Percentiles rank a stretch among this genome's conserved stretches.
Conservation (phyloP, 2,113 vertebrate genomes). For the Albula glossodonta region DNA sequence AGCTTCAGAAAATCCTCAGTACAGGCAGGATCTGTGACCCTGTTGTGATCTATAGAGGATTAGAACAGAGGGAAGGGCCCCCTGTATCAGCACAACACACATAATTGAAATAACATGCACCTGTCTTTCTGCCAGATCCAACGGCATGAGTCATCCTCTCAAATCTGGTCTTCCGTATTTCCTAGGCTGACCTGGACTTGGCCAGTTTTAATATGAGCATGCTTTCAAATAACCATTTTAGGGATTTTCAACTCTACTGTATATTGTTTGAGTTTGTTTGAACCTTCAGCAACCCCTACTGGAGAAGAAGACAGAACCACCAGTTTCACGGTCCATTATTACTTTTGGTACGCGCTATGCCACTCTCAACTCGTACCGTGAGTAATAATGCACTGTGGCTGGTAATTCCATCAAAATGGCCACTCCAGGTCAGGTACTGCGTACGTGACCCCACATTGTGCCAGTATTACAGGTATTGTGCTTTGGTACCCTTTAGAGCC, state of each 20-base stretch:
- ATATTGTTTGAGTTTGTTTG: slow-evolving; percentile 18
- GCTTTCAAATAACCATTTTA: background rate
- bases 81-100: background rate
- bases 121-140: background rate
- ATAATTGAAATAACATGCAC: slow-evolving; percentile 1
- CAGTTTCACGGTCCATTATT: slow-evolving; percentile 91
- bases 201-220: background rate
- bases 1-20: background rate
- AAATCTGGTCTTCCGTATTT: background rate
- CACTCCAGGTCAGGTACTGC: background rate
- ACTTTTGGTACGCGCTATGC: slow-evolving; percentile 99
- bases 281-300: slow-evolving; percentile 31
- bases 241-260: background rate
- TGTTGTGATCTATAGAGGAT: background rate
- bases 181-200: background rate
- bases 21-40: background rate
- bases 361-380: slow-evolving; percentile 99
- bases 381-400: slow-evolving; percentile 99
- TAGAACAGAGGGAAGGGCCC: background rate
- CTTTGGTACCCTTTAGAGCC: background rate
- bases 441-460: background rate
- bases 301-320: slow-evolving; percentile 55
- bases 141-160: background rate
- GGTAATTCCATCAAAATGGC: slow-evolving; percentile 61
- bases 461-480: background rate